These are phyloP conservation scores for Carcina quercana DNA, from an alignment of 2,888 invertebrate species.

Conservation along the genomic window DNA sequence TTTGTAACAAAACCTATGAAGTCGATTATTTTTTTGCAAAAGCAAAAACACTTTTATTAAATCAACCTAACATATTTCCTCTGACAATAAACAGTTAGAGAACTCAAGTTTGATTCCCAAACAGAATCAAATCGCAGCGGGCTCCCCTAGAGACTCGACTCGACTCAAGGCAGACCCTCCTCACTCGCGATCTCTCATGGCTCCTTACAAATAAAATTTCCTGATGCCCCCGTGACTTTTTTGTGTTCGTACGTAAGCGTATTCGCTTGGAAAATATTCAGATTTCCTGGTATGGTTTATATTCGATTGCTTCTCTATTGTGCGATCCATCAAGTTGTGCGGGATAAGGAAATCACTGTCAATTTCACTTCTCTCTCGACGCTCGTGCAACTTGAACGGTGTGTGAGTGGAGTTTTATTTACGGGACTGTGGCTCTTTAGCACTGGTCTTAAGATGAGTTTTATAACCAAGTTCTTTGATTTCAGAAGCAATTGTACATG, in stretches of 20 bases:
- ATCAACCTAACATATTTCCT: no score
- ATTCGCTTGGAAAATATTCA: conserved; percentile 23
- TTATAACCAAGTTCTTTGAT: background rate
- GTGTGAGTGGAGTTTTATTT: background rate
- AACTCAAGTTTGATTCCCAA: no score
- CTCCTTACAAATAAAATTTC: conserved; percentile 45
- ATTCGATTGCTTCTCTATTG: conserved; percentile 1
- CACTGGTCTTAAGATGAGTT: no score
- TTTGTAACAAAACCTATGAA: no score
- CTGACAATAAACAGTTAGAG: no score
- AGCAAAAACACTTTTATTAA: no score
- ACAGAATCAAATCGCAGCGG: no score
- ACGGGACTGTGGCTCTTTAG: no score
- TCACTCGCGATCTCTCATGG: conserved; percentile 41
- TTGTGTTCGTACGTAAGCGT: conserved; percentile 20
- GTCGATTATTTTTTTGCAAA: no score
- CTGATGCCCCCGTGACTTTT: conserved; percentile 32
- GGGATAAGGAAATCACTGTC: background rate
- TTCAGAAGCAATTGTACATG: background rate
- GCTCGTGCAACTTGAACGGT: background rate
- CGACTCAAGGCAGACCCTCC: no score
- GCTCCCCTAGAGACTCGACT: no score
- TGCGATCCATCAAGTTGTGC: background rate
- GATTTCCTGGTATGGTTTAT: conserved; percentile 8
- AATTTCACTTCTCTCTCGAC: background rate